Evolutionary conservation across 2,113 vertebrate species (phyloP).

Genomic region (human (Homo sapiens)): DNA sequence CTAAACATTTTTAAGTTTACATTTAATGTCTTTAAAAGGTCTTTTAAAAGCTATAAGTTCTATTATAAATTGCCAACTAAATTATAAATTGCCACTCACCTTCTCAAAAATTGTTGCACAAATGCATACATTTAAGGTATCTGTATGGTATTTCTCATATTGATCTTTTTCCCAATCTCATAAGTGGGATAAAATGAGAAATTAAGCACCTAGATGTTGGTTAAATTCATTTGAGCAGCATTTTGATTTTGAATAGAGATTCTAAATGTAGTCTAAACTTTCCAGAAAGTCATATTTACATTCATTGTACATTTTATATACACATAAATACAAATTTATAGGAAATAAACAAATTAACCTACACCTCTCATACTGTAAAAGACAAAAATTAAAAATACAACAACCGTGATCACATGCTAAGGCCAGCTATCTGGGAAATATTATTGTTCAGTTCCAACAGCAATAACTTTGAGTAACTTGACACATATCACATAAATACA

Average conservation of each 20-base stretch:
- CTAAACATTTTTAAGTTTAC: slow-evolving; percentile 11
- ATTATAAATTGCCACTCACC: slow-evolving; percentile 27
- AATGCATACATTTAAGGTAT: slow-evolving; percentile 38
- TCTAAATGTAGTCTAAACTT: slow-evolving; percentile 53
- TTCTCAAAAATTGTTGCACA: slow-evolving; percentile 60
- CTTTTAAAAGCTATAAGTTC: slow-evolving; percentile 41
- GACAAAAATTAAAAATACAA: slow-evolving; percentile 39
- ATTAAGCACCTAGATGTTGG: neutral
- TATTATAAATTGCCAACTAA: slow-evolving; percentile 42
- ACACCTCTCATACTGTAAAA: slow-evolving; percentile 42
- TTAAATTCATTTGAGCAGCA: slow-evolving; percentile 44
- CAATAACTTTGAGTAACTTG: neutral
- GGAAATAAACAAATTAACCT: slow-evolving; percentile 46
- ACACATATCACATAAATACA: neutral
- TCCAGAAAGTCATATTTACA: slow-evolving; percentile 59
- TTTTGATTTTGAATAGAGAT: slow-evolving; percentile 52
- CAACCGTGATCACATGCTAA: neutral
- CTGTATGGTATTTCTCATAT: neutral
- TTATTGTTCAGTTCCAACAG: neutral
- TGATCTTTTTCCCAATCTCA: neutral
- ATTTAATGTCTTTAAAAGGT: slow-evolving; percentile 38
- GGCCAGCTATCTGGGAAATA: slow-evolving; percentile 2
- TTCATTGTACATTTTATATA: slow-evolving; percentile 65
- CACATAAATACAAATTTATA: slow-evolving; percentile 63
- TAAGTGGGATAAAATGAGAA: slow-evolving; percentile 24